A percentile compares a stretch with the other conserved stretches of the same genome.
Evolutionary conservation across 2,888 invertebrate genomes (phyloP).

Genomic region (Microchrysa polita): DNA sequence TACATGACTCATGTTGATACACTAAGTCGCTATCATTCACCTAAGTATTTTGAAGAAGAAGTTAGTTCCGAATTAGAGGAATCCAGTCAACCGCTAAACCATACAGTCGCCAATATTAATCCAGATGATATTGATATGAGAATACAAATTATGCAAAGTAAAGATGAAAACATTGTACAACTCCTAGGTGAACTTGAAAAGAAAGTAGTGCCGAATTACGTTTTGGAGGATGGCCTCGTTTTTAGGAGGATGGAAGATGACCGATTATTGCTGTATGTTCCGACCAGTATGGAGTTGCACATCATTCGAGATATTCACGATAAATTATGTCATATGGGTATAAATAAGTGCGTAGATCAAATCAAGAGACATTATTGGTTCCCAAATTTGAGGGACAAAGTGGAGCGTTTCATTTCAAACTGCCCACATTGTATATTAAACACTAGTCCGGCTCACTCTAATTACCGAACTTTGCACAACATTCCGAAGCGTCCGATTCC

Average conservation of each 20-base stretch:
- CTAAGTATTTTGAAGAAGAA: too few species aligned
- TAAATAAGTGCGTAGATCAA: constrained; percentile 49
- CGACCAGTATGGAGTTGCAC: constrained; percentile 50
- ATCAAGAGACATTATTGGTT: constrained; percentile 57
- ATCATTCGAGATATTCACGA: constrained; percentile 54
- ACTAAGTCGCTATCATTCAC: constrained; percentile 53
- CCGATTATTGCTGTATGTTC: constrained; percentile 49
- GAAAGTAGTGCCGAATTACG: constrained; percentile 43
- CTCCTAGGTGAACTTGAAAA: constrained; percentile 51
- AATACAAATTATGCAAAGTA: constrained; percentile 48
- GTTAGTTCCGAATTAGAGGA: too few species aligned
- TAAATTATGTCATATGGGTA: constrained; percentile 54
- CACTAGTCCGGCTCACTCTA: constrained; percentile 13
- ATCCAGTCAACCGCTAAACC: too few species aligned
- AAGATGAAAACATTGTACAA: constrained; percentile 51
- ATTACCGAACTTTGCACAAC: constrained; percentile 53
- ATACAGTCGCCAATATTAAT: too few species aligned
- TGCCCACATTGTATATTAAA: constrained; percentile 46
- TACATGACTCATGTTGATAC: constrained; percentile 58
- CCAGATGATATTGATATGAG: constrained; percentile 46
- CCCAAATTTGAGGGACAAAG: constrained; percentile 52
- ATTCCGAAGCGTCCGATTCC: constrained; percentile 53
- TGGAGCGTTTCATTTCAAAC: constrained; percentile 47
- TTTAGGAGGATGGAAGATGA: constrained; percentile 43
- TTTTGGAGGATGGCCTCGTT: constrained; percentile 49